These are phyloP conservation scores for Phoeniculus purpureus DNA, from an alignment of 2,797 vertebrate genomes.

Conservation along the genomic window DNA sequence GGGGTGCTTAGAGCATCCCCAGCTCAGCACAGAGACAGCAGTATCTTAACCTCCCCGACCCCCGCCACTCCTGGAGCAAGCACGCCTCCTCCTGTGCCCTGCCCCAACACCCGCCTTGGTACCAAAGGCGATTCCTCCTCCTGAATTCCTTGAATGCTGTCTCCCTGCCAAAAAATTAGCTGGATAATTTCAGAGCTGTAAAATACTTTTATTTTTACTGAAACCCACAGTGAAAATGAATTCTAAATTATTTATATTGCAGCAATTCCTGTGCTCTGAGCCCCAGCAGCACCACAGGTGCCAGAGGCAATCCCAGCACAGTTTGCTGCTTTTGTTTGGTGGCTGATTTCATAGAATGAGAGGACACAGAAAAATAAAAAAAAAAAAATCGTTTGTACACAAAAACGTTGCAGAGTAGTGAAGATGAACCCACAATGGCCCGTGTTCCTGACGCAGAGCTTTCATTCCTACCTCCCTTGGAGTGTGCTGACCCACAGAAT, in stretches of 20 bases:
- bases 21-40: neutral
- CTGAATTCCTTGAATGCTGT: neutral
- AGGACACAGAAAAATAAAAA: neutral
- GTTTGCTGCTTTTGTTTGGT: neutral
- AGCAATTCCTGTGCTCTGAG: neutral
- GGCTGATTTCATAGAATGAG: accelerated
- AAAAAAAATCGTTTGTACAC: neutral
- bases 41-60: neutral
- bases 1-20: neutral
- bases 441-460: neutral
- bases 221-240: neutral
- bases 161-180: neutral
- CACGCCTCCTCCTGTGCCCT: neutral
- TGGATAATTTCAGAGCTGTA: neutral
- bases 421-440: neutral
- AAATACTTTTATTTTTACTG: neutral
- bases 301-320: neutral
- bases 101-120: accelerated
- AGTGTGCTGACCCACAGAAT: accelerated
- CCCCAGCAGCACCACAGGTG: neutral
- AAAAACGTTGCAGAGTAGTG: neutral
- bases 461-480: neutral
- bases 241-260: neutral
- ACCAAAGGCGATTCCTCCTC: neutral
- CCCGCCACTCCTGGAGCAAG: neutral